Evolutionary conservation across 2,797 vertebrate species (phyloP).

Genomic region (Muscicapa comitata): DNA sequence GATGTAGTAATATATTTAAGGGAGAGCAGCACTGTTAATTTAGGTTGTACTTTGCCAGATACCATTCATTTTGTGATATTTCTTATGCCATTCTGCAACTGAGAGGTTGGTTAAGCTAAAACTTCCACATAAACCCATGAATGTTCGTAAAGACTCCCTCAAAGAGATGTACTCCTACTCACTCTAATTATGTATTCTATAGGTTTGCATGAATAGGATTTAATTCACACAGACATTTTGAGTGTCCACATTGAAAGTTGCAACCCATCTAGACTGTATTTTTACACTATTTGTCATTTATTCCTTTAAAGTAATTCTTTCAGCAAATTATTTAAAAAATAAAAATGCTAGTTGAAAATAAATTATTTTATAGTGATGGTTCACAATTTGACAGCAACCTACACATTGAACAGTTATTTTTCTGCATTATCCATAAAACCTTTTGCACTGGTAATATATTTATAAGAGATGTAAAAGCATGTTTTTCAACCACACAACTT

Average conservation of each 20-base stretch:
- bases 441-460: not conserved
- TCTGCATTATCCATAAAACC: not conserved
- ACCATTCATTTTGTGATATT: not conserved
- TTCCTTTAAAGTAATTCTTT: not conserved
- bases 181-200: not conserved
- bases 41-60: not conserved
- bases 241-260: not conserved
- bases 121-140: not conserved
- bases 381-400: not conserved
- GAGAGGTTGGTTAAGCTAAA: not conserved
- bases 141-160: not conserved
- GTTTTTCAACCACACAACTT: not conserved
- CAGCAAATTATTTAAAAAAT: not conserved
- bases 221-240: not conserved
- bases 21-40: not conserved
- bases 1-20: not conserved
- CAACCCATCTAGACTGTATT: not conserved
- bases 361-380: not conserved
- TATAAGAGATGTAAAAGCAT: not conserved
- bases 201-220: not conserved
- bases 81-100: not conserved
- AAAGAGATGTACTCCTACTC: not conserved
- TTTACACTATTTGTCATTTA: not conserved
- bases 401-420: not conserved
- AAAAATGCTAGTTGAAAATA: not conserved